These are phyloP conservation scores for Aplidium turbinatum DNA, from an alignment of 23 tunicate genomes.

Conservation along the genomic window DNA sequence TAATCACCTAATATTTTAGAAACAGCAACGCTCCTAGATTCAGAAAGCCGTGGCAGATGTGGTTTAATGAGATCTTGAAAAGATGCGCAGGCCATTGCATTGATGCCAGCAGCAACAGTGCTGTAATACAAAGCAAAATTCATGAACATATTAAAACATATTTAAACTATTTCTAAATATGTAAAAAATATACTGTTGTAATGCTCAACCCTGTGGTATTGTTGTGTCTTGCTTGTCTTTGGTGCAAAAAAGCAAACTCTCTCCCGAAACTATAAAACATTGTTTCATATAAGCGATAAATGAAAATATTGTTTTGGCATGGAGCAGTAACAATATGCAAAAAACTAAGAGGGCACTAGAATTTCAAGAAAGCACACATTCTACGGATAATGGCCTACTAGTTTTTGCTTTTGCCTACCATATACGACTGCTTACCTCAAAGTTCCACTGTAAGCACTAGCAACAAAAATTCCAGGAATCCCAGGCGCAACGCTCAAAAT, in stretches of 20 bases:
- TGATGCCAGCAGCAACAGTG: conserved; percentile 78
- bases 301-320: too few species aligned
- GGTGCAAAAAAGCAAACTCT: too few species aligned
- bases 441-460: conserved; percentile 73
- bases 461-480: conserved; percentile 62
- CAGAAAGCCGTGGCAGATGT: conserved; percentile 30
- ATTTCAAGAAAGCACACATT: too few species aligned
- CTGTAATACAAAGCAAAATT: conserved; percentile 35
- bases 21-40: conserved; percentile 5
- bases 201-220: too few species aligned
- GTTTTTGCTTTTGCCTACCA: not conserved
- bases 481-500: conserved; percentile 55
- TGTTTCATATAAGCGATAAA: too few species aligned
- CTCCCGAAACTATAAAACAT: too few species aligned
- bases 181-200: too few species aligned
- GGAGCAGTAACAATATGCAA: too few species aligned
- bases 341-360: too few species aligned
- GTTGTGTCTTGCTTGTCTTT: too few species aligned
- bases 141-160: too few species aligned
- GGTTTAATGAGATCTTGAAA: conserved; percentile 64
- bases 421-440: conserved; percentile 60
- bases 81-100: conserved; percentile 70
- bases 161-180: too few species aligned
- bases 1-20: conserved; percentile 66
- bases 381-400: not conserved